phyloP scores from a whole-genome alignment of 2,797 vertebrate genomes.

The Xenops minutus region DNA sequence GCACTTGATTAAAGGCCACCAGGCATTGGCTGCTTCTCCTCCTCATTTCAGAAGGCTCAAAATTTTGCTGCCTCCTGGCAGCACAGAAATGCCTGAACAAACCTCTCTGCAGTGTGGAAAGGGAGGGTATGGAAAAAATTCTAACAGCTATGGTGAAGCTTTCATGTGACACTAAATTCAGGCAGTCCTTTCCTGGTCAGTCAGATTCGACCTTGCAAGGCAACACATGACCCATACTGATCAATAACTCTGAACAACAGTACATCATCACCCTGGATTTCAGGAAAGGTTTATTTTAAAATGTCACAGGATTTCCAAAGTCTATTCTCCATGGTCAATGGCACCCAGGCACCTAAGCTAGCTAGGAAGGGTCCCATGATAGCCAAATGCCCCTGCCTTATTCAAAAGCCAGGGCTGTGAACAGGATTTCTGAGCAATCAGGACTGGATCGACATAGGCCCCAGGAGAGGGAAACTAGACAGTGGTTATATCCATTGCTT shows the following conservation, averaged over 20 bases:
- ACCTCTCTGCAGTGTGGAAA: neutral
- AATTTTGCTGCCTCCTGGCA: neutral
- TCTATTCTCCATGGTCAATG: neutral
- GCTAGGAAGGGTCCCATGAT: neutral
- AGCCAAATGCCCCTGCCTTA: neutral
- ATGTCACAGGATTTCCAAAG: neutral
- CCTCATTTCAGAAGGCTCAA: neutral
- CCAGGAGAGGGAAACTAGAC: neutral
- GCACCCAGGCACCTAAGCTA: neutral
- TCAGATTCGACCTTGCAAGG: neutral
- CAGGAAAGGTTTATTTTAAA: neutral
- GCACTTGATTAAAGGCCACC: neutral
- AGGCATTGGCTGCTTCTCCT: neutral
- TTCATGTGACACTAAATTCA: neutral
- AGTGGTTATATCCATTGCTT: neutral
- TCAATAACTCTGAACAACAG: neutral
- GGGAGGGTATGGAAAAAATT: neutral
- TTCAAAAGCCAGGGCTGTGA: neutral
- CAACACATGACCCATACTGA: neutral
- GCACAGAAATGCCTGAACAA: neutral
- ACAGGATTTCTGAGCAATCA: neutral
- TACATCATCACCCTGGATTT: neutral
- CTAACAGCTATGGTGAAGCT: accelerated
- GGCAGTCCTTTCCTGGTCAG: neutral
- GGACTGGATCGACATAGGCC: neutral